Conservation (phyloP, 2,113 vertebrate genomes). For the Prochilodus magdalenae region DNA sequence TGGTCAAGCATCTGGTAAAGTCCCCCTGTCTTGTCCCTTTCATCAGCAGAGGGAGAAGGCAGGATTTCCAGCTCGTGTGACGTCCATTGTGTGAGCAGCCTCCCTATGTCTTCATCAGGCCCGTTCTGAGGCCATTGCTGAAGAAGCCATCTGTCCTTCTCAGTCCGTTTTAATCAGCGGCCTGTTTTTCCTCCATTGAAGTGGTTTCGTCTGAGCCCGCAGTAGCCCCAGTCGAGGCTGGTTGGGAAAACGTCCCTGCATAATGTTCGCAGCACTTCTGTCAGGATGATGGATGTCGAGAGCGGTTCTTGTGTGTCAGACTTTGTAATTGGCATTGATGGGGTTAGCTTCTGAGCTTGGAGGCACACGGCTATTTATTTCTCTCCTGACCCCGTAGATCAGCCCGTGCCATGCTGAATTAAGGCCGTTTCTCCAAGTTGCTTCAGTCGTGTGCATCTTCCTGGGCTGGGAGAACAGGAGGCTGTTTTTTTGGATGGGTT, state of each 20-base stretch:
- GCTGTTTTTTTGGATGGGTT: background rate
- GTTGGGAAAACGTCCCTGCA: conserved; percentile 60
- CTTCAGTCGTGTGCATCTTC: conserved; percentile 40
- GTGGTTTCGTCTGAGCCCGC: conserved; percentile 76
- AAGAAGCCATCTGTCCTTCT: conserved; percentile 70
- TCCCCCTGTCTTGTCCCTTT: conserved; percentile 23
- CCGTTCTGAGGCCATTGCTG: conserved; percentile 57
- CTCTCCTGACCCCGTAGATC: conserved; percentile 21
- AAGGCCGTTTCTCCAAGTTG: conserved; percentile 1
- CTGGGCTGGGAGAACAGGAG: background rate
- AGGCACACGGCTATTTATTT: conserved; percentile 23
- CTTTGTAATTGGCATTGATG: conserved; percentile 56
- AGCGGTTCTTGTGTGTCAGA: conserved; percentile 51
- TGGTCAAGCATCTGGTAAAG: conserved; percentile 48
- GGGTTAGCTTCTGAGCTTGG: conserved; percentile 2
- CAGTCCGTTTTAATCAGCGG: conserved; percentile 73
- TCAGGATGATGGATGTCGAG: conserved; percentile 61
- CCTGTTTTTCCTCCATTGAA: conserved; percentile 75
- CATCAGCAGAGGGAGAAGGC: conserved; percentile 28
- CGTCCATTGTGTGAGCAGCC: conserved; percentile 46
- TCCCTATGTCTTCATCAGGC: conserved; percentile 26
- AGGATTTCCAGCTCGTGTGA: background rate
- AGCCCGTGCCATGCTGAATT: conserved; percentile 41
- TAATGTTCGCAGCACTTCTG: conserved; percentile 71
- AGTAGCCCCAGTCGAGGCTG: conserved; percentile 61